Base-by-base conservation (phyloP, 2,888 invertebrate species). In the Arrhopalites spinosus region DNA sequence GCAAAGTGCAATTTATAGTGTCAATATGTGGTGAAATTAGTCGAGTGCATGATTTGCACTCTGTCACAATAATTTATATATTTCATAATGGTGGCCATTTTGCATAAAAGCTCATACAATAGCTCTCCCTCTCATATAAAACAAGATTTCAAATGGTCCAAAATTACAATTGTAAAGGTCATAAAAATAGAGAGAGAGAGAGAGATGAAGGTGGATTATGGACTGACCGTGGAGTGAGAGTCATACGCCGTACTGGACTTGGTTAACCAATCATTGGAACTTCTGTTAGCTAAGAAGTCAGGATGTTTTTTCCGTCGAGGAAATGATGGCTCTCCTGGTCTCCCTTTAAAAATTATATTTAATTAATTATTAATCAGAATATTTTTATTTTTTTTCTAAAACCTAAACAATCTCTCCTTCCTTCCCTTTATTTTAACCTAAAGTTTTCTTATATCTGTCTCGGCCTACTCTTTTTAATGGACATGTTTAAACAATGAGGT, bases 261-360 rank as follows among this genome's bases (percentile, higher is more conserved):
- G 11, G 79, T 75, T 73, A 76, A 78, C 80, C 80, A 81, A 56
- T 76, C 80, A 78, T 75, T 79, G 77, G 80, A 80, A 36, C 79
- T 76, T 85, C 92, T 91, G 87, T 91, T 91, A 89, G 94, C 93
- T 84, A 94, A 93, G 85, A 93, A 89, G 83, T 93, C 93, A 67
- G 94, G 94, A 86, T 93, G 93, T 88, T 94, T 94, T 89, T 93
- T 94, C 86, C 93, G 90, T 82, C 94, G 90, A 81, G 93, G 36
- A 36, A 94, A 89, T 80, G 93, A 92, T 83, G 93, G 93, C 87
- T 94, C 94, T 69, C 81, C 79, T 59, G 79, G 79, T 36, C 36
- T 3, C 53, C 80, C 82, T 83, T 70, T 59, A 74, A 74, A n/a
- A 74, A 36, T 56, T 23, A 71, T 43, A 77, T 50, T 20, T 56